A percentile compares a stretch with the other conserved stretches of the same genome.
Evolutionary conservation across 2,797 vertebrate species (phyloP).

Genomic region (Thunnus albacares): DNA sequence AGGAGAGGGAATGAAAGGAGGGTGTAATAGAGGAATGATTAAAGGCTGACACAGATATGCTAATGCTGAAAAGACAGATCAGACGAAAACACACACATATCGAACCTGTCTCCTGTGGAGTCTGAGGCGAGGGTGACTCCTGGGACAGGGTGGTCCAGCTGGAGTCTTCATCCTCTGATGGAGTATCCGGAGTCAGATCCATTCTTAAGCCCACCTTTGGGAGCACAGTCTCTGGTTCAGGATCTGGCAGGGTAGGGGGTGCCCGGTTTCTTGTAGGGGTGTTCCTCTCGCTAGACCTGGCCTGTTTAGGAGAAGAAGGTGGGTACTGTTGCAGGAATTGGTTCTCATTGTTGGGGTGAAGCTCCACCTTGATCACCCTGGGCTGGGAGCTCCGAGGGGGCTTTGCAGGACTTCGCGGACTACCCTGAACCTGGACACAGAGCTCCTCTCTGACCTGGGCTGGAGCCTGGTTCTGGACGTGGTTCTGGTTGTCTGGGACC

Average conservation of each 20-base stretch:
- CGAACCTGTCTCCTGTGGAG: constrained; percentile 91
- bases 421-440: constrained; percentile 56
- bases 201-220: constrained; percentile 93
- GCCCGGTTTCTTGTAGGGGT: constrained; percentile 83
- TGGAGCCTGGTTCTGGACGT: constrained; percentile 66
- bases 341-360: constrained; percentile 84
- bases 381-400: constrained; percentile 77
- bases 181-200: constrained; percentile 91
- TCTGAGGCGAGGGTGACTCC: constrained; percentile 92
- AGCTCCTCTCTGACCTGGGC: constrained; percentile 73
- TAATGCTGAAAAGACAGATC: constrained; percentile 6
- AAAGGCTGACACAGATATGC: constrained; percentile 45
- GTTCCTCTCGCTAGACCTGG: constrained; percentile 69
- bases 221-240: constrained; percentile 89
- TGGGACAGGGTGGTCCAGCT: constrained; percentile 99
- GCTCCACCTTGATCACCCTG: constrained; percentile 78
- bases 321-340: constrained; percentile 81
- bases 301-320: constrained; percentile 80
- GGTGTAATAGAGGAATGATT: constrained; percentile 19
- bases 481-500: constrained; percentile 60
- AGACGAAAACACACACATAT: constrained; percentile 43
- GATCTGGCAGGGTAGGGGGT: constrained; percentile 84
- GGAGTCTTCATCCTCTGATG: constrained; percentile 94
- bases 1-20: constrained; percentile 24
- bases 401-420: constrained; percentile 81